A percentile compares a stretch with the other conserved stretches of the same genome.
phyloP scores from a whole-genome alignment of 2,888 invertebrate species.

The Leucania comma region DNA sequence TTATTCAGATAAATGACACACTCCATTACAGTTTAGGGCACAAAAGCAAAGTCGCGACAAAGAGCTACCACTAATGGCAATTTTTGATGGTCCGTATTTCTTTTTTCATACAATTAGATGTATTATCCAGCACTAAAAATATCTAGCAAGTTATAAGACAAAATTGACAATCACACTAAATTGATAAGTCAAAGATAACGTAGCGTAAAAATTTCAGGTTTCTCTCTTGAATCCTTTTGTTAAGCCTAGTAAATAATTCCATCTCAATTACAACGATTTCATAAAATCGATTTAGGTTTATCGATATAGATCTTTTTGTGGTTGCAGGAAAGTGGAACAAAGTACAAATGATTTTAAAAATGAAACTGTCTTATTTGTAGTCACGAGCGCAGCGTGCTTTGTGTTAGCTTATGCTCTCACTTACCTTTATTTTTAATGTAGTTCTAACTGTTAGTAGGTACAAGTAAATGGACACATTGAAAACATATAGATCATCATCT shows the following conservation, averaged over 20 bases:
- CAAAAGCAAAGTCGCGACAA: not conserved
- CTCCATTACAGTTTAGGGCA: no score
- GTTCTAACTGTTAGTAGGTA: constrained; percentile 3
- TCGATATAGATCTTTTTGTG: constrained; percentile 56
- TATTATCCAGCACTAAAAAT: no score
- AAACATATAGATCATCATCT: not conserved
- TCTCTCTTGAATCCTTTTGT: constrained; percentile 13
- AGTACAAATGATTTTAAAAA: constrained; percentile 54
- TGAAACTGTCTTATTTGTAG: constrained; percentile 41
- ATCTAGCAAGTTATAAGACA: no score
- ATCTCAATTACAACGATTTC: constrained; percentile 38
- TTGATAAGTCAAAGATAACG: not conserved
- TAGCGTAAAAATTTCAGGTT: constrained; percentile 1
- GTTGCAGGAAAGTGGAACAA: constrained; percentile 58
- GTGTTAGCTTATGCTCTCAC: constrained; percentile 49
- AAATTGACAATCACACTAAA: not conserved
- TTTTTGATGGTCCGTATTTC: not conserved
- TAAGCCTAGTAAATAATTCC: constrained; percentile 21
- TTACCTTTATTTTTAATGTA: constrained; percentile 38
- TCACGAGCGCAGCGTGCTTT: constrained; percentile 48
- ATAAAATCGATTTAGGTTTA: constrained; percentile 46
- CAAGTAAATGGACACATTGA: not conserved
- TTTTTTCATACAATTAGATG: no score
- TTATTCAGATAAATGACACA: no score
- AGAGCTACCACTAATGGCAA: not conserved